phyloP scores from a whole-genome alignment of 1,140 invertebrate genomes.

The Drosophila malerkotliana region DNA sequence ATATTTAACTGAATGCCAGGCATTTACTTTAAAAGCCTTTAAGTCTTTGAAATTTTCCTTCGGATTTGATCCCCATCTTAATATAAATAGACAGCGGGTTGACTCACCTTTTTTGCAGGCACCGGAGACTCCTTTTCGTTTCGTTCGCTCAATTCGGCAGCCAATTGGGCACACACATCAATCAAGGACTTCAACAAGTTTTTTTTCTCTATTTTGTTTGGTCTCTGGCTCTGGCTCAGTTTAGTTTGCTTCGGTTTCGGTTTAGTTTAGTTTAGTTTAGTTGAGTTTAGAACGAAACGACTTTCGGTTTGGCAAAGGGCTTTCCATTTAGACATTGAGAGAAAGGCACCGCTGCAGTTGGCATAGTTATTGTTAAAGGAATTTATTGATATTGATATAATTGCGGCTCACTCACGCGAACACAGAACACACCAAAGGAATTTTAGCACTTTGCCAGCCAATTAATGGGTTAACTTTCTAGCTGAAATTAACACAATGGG shows the following conservation, averaged over 20 bases:
- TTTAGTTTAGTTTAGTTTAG: constrained; percentile 15
- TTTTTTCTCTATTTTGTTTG: constrained; percentile 58
- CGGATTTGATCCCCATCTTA: constrained; percentile 7
- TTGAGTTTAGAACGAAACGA: constrained; percentile 1
- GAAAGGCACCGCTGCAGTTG: constrained; percentile 29
- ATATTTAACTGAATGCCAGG: not conserved
- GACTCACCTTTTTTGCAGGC: constrained; percentile 43
- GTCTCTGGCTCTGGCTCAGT: constrained; percentile 35
- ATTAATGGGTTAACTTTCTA: constrained; percentile 61
- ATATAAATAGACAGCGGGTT: constrained; percentile 36
- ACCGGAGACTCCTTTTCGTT: constrained; percentile 32
- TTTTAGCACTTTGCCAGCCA: constrained; percentile 42
- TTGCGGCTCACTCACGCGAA: constrained; percentile 27
- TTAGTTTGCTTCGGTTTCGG: constrained; percentile 10
- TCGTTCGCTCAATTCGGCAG: constrained; percentile 44
- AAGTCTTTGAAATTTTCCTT: constrained; percentile 4
- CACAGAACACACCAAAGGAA: constrained; percentile 5
- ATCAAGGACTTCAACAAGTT: constrained; percentile 58
- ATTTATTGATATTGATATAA: constrained; percentile 49
- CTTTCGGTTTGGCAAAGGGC: constrained; percentile 6
- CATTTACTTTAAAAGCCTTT: constrained; percentile 3
- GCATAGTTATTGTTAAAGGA: constrained; percentile 32
- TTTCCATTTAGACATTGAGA: constrained; percentile 3
- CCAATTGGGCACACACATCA: constrained; percentile 46
- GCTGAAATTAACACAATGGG: constrained; percentile 49